Percentiles rank a stretch among this genome's conserved stretches.
Conservation (phyloP, 2,888 invertebrate genomes). For the Agonopterix heracliana region DNA sequence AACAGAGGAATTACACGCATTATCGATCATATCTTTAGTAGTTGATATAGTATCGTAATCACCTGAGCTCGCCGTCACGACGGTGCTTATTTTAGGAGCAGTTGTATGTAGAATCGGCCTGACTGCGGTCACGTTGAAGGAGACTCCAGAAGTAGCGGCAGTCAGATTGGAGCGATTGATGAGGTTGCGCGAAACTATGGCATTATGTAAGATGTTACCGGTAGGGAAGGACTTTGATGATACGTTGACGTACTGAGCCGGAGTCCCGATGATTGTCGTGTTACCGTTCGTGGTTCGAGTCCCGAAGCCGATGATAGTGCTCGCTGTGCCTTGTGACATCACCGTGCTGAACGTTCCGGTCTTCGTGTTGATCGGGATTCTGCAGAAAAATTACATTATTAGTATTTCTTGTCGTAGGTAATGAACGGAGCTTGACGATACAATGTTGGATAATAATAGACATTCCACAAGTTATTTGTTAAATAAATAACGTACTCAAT, state of each 20-base stretch:
- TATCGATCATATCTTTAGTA: constrained; percentile 71
- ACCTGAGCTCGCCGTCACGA: constrained; percentile 38
- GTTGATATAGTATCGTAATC: constrained; percentile 66
- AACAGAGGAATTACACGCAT: constrained; percentile 68
- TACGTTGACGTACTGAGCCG: constrained; percentile 65
- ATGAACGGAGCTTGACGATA: background rate
- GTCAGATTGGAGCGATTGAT: constrained; percentile 50
- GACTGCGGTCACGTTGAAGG: constrained; percentile 57
- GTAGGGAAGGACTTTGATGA: constrained; percentile 68
- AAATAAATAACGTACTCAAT: too few species aligned
- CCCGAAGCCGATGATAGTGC: constrained; percentile 66
- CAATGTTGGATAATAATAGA: too few species aligned
- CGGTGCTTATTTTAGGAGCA: constrained; percentile 52
- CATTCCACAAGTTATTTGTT: too few species aligned
- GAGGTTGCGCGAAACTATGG: constrained; percentile 67
- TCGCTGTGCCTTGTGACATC: constrained; percentile 69
- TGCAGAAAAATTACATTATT: constrained; percentile 24
- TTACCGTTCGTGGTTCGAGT: constrained; percentile 40
- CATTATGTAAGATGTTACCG: constrained; percentile 69
- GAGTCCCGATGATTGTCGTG: constrained; percentile 55
- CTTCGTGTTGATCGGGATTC: constrained; percentile 65
- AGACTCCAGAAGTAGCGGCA: constrained; percentile 45
- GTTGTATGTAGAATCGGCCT: constrained; percentile 51
- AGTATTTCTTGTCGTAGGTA: background rate
- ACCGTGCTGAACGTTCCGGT: constrained; percentile 64